These are phyloP conservation scores for Acomys russatus DNA, from an alignment of 2,797 vertebrate genomes.

Conservation along the genomic window DNA sequence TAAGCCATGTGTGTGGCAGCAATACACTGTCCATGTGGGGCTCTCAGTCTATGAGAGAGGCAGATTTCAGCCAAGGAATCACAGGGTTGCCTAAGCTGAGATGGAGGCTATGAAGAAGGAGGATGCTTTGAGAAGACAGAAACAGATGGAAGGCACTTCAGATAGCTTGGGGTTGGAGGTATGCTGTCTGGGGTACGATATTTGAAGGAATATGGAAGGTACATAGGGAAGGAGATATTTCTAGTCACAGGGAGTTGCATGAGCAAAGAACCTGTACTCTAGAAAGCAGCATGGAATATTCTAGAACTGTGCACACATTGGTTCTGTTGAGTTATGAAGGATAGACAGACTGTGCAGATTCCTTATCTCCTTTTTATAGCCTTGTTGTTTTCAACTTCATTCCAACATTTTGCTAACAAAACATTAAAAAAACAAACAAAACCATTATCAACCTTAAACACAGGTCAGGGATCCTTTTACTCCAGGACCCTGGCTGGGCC, in stretches of 20 bases:
- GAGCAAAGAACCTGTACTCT: not conserved
- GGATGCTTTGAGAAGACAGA: not conserved
- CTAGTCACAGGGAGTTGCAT: not conserved
- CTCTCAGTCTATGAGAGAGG: not conserved
- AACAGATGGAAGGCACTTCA: not conserved
- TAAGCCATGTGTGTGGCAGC: not conserved
- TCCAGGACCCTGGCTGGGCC: not conserved
- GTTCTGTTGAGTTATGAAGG: not conserved
- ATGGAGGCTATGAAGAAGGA: not conserved
- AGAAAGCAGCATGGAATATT: not conserved
- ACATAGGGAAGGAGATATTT: not conserved
- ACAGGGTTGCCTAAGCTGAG: not conserved
- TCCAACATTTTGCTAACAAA: not conserved
- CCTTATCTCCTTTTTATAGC: not conserved
- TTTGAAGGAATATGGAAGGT: not conserved
- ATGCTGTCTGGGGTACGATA: not conserved
- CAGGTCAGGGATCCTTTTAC: not conserved
- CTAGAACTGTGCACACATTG: not conserved
- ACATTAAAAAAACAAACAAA: not conserved
- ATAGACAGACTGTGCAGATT: too few species aligned
- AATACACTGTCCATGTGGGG: not conserved
- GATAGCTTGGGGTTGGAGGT: not conserved
- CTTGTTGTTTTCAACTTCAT: not conserved
- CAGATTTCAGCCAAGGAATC: not conserved
- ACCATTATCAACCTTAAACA: not conserved